Conservation (phyloP, 2,797 vertebrate species). For the Octomys mimax region DNA sequence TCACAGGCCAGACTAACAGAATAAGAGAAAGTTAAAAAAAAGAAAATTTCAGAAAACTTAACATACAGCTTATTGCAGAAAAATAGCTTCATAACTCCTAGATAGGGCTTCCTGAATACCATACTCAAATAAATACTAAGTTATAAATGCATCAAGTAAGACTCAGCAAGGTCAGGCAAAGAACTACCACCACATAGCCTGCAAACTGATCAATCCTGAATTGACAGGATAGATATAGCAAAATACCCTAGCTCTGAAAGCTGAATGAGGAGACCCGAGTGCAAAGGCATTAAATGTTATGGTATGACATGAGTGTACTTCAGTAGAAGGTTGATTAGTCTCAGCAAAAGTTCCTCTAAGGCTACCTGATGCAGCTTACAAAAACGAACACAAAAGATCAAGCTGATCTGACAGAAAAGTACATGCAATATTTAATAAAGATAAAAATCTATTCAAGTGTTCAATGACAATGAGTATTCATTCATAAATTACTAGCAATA, state of each 20-base stretch:
- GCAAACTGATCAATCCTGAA: neutral
- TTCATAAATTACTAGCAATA: constrained; percentile 44
- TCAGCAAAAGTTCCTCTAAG: neutral
- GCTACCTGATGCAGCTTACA: neutral
- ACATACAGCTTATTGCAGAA: neutral
- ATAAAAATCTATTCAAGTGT: constrained; percentile 26
- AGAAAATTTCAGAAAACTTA: constrained; percentile 50
- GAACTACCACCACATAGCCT: neutral
- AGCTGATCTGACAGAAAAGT: constrained; percentile 1
- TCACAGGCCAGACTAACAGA: constrained; percentile 13
- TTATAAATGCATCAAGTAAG: constrained; percentile 3
- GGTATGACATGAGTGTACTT: neutral
- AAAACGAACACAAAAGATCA: neutral
- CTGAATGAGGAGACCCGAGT: neutral
- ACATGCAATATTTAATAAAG: neutral
- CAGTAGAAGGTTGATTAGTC: neutral
- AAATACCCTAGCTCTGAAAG: neutral
- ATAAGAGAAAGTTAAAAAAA: constrained; percentile 18
- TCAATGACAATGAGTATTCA: constrained; percentile 26
- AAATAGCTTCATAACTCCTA: constrained; percentile 50
- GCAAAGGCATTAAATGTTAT: neutral
- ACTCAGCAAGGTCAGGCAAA: constrained; percentile 46
- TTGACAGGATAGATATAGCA: neutral
- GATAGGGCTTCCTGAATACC: neutral
- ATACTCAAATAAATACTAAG: constrained; percentile 21